Evolutionary conservation across 2,888 invertebrate species (phyloP), one percentile per base, ranked within the genome.

Genomic region (Heliconius charithonia): DNA sequence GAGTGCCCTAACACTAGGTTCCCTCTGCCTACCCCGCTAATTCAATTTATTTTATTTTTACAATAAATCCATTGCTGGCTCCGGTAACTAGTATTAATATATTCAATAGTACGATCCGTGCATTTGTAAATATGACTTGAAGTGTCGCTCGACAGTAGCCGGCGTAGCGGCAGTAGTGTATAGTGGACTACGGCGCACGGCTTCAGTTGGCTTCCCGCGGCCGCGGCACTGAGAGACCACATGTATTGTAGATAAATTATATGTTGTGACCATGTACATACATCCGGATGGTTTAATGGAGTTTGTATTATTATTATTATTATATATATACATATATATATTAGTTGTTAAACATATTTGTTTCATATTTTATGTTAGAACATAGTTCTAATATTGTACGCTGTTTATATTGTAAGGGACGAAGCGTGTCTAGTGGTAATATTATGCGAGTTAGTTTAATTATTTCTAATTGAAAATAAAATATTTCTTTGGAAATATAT

Each of bases 131-230:
- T 84, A 85, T 81, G 88, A 85, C 90, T 93, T 93, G 94, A 94
- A 93, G 92, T 94, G 92, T 93, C 90, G 94, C 94, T 94, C 94
- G 94, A 94, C 92, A 91, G 92, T 88, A 87, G 88, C 87, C 87
- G 83, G 83, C 84, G 79, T 85, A 84, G 89, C 89, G 89, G 88
- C 86, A 85, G 91, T 94, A 94, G 93, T 91, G 91, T 91, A 91
- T 93, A 93, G 93, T 92, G 91, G 91, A 90, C 91, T 89, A 90
- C 92, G 92, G 92, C 92, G 92, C 84, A 92, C 92, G 85, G 93
- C 94, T 95, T 94, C 88, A 87, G 91, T 92, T 92, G 92, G 93
- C 93, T 94, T 94, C 81, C 85, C 84, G 90, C 90, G 91, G 89
- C 88, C 87, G 86, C 89, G 88, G 89, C 88, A 88, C 85, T 89